Conservation (phyloP, 2,888 invertebrate genomes). For the Tetragonisca angustula region DNA sequence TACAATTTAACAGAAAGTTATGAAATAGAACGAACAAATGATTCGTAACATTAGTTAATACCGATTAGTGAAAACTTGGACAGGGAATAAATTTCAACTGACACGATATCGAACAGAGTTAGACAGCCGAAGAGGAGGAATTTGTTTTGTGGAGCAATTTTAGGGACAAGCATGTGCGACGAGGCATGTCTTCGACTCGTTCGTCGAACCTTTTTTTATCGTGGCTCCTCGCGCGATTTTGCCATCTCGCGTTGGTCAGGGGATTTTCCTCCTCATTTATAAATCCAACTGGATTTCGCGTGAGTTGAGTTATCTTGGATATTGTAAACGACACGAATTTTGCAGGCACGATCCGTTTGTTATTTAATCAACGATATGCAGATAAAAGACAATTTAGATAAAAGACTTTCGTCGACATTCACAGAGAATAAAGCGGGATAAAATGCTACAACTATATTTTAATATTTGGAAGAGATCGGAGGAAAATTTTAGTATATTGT, state of each 20-base stretch:
- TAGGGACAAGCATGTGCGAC: conserved; percentile 14
- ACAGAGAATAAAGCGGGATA: background rate
- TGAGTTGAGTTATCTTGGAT: conserved; percentile 5
- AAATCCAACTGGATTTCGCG: conserved; percentile 9
- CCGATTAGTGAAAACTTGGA: background rate
- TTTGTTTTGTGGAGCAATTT: background rate
- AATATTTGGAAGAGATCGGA: too few species aligned
- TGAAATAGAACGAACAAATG: background rate
- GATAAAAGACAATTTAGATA: too few species aligned
- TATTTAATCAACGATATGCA: background rate
- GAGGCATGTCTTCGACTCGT: conserved; percentile 8
- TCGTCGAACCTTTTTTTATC: conserved; percentile 12
- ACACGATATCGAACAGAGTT: background rate
- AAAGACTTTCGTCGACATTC: too few species aligned
- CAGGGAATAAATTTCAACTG: background rate
- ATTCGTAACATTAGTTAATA: background rate
- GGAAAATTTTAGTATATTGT: too few species aligned
- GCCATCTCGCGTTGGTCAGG: conserved; percentile 4
- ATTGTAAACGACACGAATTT: background rate
- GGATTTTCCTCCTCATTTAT: conserved; percentile 1
- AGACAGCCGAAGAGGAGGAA: background rate
- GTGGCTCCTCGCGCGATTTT: conserved; percentile 12
- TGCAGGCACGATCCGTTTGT: background rate
- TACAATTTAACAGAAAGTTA: background rate
- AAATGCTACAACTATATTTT: background rate